A percentile compares a stretch with the other conserved stretches of the same genome.
phyloP scores from a whole-genome alignment of 2,888 invertebrate species.

The Mesopsocus fuscifrons region DNA sequence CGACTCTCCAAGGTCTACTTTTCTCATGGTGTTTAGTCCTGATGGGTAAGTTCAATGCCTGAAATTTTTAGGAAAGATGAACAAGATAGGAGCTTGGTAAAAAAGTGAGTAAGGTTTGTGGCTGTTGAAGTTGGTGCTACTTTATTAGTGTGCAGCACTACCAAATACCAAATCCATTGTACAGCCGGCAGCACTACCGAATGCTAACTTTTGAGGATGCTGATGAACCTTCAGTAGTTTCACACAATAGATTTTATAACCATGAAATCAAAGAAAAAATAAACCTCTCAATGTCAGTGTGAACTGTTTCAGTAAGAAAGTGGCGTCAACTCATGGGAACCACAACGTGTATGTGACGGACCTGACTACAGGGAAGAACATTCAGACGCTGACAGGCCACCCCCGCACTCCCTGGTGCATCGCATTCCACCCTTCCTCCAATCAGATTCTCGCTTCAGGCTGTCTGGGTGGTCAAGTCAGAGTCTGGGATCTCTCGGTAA shows the following conservation, averaged over 20 bases:
- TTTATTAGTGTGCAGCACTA: slow-evolving; percentile 4
- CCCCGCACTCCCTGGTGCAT: slow-evolving; percentile 82
- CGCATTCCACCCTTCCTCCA: slow-evolving; percentile 68
- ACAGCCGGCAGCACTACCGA: too few relatives aligned
- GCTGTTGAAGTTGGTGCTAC: slow-evolving; percentile 3
- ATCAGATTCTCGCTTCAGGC: slow-evolving; percentile 69
- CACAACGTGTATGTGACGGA: slow-evolving; percentile 75
- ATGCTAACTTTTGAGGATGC: too few relatives aligned
- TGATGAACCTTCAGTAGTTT: too few relatives aligned
- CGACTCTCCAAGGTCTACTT: slow-evolving; percentile 58
- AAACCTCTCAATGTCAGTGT: too few relatives aligned
- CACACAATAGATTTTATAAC: too few relatives aligned
- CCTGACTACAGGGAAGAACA: slow-evolving; percentile 54
- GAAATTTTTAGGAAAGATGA: slow-evolving; percentile 6
- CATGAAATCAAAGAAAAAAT: too few relatives aligned
- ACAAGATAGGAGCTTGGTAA: not conserved
- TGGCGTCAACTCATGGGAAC: slow-evolving; percentile 78
- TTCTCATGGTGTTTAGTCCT: slow-evolving; percentile 73
- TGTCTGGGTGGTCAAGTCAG: slow-evolving; percentile 78
- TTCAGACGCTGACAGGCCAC: slow-evolving; percentile 59
- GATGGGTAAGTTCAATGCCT: slow-evolving; percentile 56
- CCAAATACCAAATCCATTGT: not conserved
- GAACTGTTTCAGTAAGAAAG: slow-evolving; percentile 50
- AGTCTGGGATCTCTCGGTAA: slow-evolving; percentile 67
- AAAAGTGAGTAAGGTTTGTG: too few relatives aligned